phyloP scores from a whole-genome alignment of 2,797 vertebrate species.

The Danio aesculapii region DNA sequence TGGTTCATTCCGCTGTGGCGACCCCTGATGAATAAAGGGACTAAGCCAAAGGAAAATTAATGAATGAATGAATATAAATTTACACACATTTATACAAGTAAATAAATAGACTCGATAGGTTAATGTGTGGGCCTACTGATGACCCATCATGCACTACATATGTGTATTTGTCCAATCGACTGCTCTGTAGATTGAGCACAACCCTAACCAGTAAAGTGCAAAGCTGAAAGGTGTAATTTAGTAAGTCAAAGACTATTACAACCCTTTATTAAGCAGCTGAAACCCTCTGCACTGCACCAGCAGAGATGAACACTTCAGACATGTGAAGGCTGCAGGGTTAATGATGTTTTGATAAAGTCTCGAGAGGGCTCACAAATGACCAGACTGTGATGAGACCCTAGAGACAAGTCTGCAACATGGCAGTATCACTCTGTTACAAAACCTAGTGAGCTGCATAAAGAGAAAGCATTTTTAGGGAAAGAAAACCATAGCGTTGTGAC shows the following conservation, averaged over 20 bases:
- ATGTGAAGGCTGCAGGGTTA: background rate
- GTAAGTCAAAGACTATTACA: constrained; percentile 8
- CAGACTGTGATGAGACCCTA: background rate
- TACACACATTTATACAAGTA: too few relatives aligned
- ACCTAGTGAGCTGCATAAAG: background rate
- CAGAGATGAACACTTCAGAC: constrained; percentile 14
- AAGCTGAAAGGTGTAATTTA: background rate
- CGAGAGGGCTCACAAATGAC: background rate
- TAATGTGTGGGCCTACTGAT: too few relatives aligned
- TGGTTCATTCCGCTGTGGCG: too few relatives aligned
- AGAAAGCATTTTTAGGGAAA: background rate
- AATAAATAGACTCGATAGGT: too few relatives aligned
- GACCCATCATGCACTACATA: too few relatives aligned
- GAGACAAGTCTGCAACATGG: background rate
- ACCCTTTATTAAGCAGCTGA: background rate
- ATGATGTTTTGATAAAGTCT: background rate
- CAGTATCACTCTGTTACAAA: too few relatives aligned
- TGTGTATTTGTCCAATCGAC: too few relatives aligned
- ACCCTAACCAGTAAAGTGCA: background rate
- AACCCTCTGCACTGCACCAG: background rate
- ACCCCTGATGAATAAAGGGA: too few relatives aligned
- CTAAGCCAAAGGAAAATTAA: too few relatives aligned
- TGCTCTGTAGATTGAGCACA: too few relatives aligned
- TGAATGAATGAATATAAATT: too few relatives aligned
- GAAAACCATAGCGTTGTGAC: background rate